These are phyloP conservation scores for Podiceps cristatus DNA, from an alignment of 2,113 vertebrate genomes.

Conservation along the genomic window DNA sequence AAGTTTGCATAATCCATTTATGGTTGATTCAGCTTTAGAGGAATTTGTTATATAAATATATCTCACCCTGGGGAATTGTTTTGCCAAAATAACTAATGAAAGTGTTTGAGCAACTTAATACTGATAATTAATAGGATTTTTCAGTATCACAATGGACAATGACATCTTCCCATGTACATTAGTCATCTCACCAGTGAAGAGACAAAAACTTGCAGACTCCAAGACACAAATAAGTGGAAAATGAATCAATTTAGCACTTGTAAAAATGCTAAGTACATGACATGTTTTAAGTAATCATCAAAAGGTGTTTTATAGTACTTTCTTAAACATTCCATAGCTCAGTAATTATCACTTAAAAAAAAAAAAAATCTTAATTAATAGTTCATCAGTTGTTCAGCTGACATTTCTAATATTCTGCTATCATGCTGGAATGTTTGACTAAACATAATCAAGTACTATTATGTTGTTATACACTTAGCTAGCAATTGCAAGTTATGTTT, in stretches of 20 bases:
- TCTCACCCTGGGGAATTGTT: constrained; percentile 33
- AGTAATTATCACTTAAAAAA: not conserved
- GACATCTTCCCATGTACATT: not conserved
- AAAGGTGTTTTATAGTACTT: not conserved
- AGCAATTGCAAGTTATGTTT: constrained; percentile 25
- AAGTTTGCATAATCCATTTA: constrained; percentile 60
- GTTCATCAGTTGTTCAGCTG: not conserved
- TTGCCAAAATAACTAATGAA: constrained; percentile 66
- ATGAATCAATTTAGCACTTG: constrained; percentile 16
- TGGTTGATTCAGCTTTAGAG: constrained; percentile 51
- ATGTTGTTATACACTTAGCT: not conserved
- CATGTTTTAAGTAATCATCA: not conserved
- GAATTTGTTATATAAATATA: constrained; percentile 62
- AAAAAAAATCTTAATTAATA: not conserved
- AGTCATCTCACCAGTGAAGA: not conserved
- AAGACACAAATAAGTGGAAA: not conserved
- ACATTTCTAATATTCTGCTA: not conserved
- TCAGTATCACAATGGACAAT: constrained; percentile 35
- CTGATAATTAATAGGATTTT: constrained; percentile 66
- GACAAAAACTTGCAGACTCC: constrained; percentile 28
- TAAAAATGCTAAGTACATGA: not conserved
- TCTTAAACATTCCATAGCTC: not conserved
- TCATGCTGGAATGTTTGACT: not conserved
- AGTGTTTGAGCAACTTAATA: constrained; percentile 63
- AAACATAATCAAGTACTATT: not conserved